These are phyloP conservation scores for Plebejus anna DNA, from an alignment of 2,888 invertebrate species.

Conservation along the genomic window DNA sequence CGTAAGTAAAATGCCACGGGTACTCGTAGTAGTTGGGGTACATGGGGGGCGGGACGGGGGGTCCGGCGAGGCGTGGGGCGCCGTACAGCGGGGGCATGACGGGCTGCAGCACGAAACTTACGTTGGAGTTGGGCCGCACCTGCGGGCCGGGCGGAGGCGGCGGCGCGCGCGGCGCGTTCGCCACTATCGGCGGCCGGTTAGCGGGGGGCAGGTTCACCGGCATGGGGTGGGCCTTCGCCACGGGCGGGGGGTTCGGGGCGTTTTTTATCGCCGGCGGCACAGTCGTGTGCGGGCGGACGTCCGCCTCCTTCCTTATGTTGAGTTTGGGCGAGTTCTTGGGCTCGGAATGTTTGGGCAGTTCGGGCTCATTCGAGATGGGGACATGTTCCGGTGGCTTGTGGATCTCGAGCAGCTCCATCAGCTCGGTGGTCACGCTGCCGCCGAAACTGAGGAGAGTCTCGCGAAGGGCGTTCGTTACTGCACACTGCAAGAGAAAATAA, in stretches of 20 bases:
- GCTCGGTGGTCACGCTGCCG: constrained; percentile 58
- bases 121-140: constrained; percentile 57
- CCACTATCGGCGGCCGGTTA: constrained; percentile 38
- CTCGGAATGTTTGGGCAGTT: constrained; percentile 48
- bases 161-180: constrained; percentile 39
- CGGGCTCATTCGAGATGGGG: constrained; percentile 46
- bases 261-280: constrained; percentile 43
- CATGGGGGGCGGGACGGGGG: constrained; percentile 51
- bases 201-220: constrained; percentile 44
- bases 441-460: constrained; percentile 73
- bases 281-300: constrained; percentile 39
- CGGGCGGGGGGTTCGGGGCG: constrained; percentile 44
- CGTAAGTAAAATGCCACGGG: constrained; percentile 71
- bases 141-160: constrained; percentile 42
- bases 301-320: constrained; percentile 44
- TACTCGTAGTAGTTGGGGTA: constrained; percentile 66
- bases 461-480: constrained; percentile 69
- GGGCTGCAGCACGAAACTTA: constrained; percentile 69
- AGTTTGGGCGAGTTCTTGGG: constrained; percentile 46
- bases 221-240: constrained; percentile 49
- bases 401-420: constrained; percentile 54
- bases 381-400: constrained; percentile 40
- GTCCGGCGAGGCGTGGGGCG: constrained; percentile 44
- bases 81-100: constrained; percentile 57
- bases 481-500: constrained; percentile 51